Evolutionary conservation across 1,140 invertebrate species (phyloP), one percentile per base, ranked within the genome.

Genomic region (Macrocentrus cingulum): DNA sequence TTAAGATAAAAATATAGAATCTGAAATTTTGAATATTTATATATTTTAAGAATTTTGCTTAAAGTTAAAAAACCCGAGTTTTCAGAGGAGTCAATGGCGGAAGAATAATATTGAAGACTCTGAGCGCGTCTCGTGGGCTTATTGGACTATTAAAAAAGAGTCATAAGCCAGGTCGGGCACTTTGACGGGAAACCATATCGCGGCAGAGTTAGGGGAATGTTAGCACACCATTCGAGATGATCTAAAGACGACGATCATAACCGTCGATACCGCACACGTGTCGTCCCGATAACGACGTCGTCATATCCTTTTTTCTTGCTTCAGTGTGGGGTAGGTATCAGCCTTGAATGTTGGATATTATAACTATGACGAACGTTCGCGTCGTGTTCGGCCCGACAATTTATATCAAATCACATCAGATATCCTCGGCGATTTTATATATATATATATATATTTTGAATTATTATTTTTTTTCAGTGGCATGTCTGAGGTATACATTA

Each of bases 271-370:
- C 41, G 9, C 29, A 51, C 49, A 59, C 57, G 57, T 59, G 41
- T 32, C 57, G 29, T 8, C n/a, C 25, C 41, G 49, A 59, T 46
- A 59, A 59, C 57, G 49, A 59, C 39, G 11, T 44, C 49, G 45
- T 52, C 41, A 45, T 59, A n/a, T 15, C 15, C 50, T 42, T 44
- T 25, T 45, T 50, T 3, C 13, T 13, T 37, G 9, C 11, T 34
- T 13, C n/a, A 16, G 29, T 49, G 16, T 13, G 23, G 18, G 2
- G 6, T 22, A 9, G 4, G 18, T 6, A 49, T 25, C 22, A 25
- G 11, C 13, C 22, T 15, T 9, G 8, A 15, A 16, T 49, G 18
- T 5, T 6, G 22, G 46, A 49, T 25, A 22, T 34, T 7, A 34
- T 34, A 34, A 7, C 11, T 6, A 11, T 34, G 29, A 34, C 29